A percentile compares a stretch with the other conserved stretches of the same genome.
These are phyloP conservation scores for Monodelphis domestica DNA, from an alignment of 2,797 vertebrate species.

Conservation along the genomic window DNA sequence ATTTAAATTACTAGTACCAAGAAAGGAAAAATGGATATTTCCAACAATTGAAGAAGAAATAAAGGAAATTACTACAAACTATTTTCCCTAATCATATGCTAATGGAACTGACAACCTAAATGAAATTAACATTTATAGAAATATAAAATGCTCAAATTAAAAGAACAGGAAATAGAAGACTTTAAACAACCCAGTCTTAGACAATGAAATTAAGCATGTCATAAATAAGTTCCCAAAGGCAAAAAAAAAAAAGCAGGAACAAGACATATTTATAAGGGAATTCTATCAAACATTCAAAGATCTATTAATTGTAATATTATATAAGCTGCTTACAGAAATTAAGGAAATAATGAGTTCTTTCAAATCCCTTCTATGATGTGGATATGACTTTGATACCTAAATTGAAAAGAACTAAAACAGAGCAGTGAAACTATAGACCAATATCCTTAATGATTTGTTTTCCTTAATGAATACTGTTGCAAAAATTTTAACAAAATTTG, in stretches of 20 bases:
- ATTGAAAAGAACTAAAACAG: too few relatives aligned
- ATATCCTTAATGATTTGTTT: too few relatives aligned
- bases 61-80: neutral
- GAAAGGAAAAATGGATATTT: neutral
- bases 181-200: neutral
- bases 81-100: neutral
- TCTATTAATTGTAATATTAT: neutral
- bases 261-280: neutral
- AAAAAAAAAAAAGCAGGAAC: neutral
- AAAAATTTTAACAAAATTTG: neutral
- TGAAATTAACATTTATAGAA: neutral
- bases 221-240: neutral
- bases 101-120: neutral
- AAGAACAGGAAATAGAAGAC: neutral
- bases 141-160: neutral
- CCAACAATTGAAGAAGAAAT: neutral
- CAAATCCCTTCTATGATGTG: neutral
- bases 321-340: neutral
- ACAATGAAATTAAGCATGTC: neutral
- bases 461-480: too few relatives aligned
- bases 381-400: neutral
- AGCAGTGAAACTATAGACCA: too few relatives aligned
- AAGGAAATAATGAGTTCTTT: neutral
- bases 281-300: neutral
- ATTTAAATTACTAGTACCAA: neutral